Percentiles rank a stretch among this genome's conserved stretches.
Conservation (phyloP, 2,797 vertebrate species). For the Rhabdophis nuchalis region DNA sequence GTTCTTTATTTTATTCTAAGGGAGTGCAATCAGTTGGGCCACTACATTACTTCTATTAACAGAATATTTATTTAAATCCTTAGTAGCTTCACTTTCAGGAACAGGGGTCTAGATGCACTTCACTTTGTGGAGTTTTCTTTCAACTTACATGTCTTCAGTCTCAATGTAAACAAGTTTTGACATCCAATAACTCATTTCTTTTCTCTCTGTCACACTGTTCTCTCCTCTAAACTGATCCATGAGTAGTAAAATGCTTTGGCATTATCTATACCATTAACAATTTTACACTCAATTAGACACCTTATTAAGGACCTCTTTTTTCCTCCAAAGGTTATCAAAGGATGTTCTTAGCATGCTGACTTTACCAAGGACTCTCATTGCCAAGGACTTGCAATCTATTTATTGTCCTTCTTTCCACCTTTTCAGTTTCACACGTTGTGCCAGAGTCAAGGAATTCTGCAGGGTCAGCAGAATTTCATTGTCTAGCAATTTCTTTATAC, state of each 20-base stretch:
- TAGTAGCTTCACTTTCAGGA: not conserved
- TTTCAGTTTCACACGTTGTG: constrained; percentile 44
- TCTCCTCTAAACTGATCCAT: constrained; percentile 20
- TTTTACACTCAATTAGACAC: constrained; percentile 61
- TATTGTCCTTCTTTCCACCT: constrained; percentile 40
- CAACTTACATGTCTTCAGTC: constrained; percentile 2
- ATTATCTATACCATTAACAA: constrained; percentile 58
- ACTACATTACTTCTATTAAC: not conserved
- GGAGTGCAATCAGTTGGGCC: not conserved
- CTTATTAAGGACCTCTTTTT: constrained; percentile 44
- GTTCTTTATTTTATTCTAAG: not conserved
- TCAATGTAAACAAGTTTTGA: constrained; percentile 28
- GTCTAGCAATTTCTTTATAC: not conserved
- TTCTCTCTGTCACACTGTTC: constrained; percentile 35
- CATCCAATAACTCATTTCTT: constrained; percentile 28
- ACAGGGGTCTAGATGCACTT: constrained; percentile 14
- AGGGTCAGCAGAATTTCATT: constrained; percentile 31
- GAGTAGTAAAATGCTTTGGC: constrained; percentile 38
- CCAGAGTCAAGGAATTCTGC: constrained; percentile 23
- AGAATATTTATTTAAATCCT: not conserved
- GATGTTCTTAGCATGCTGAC: constrained; percentile 50
- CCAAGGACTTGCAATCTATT: constrained; percentile 28
- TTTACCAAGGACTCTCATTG: constrained; percentile 16
- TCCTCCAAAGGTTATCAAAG: constrained; percentile 38
- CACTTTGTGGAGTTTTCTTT: constrained; percentile 3